A percentile compares a stretch with the other conserved stretches of the same genome.
phyloP scores from a whole-genome alignment of 1,140 invertebrate genomes.

The Phthorimaea operculella region DNA sequence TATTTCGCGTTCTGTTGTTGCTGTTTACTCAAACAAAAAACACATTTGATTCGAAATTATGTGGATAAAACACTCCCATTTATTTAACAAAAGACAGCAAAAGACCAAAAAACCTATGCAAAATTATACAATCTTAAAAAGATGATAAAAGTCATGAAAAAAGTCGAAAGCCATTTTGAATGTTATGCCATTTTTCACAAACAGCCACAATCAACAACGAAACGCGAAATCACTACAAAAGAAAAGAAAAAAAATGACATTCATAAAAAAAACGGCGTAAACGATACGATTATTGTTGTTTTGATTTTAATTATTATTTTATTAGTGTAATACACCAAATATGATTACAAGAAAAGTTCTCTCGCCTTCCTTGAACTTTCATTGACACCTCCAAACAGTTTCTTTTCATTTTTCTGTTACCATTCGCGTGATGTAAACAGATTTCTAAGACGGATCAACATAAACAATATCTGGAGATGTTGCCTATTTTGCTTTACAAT shows the following conservation, averaged over 20 bases:
- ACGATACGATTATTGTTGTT: conserved; percentile 23
- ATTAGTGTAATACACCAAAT: conserved; percentile 21
- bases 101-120: too few relatives aligned
- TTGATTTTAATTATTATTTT: conserved; percentile 14
- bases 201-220: neutral
- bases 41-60: too few relatives aligned
- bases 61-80: too few relatives aligned
- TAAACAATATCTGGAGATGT: conserved; percentile 45
- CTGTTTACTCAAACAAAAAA: too few relatives aligned
- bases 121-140: too few relatives aligned
- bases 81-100: too few relatives aligned
- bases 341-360: conserved; percentile 45
- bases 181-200: too few relatives aligned
- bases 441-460: conserved; percentile 36
- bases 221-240: neutral
- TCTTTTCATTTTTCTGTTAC: conserved; percentile 25
- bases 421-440: conserved; percentile 48
- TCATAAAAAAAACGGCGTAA: conserved; percentile 21
- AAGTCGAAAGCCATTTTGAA: too few relatives aligned
- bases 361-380: conserved; percentile 30
- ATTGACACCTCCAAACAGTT: conserved; percentile 23
- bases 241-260: neutral
- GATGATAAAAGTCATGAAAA: too few relatives aligned
- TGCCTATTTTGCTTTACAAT: conserved; percentile 54
- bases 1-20: too few relatives aligned